phyloP scores from a whole-genome alignment of 2,888 invertebrate species.

The Dynastes hyllus region DNA sequence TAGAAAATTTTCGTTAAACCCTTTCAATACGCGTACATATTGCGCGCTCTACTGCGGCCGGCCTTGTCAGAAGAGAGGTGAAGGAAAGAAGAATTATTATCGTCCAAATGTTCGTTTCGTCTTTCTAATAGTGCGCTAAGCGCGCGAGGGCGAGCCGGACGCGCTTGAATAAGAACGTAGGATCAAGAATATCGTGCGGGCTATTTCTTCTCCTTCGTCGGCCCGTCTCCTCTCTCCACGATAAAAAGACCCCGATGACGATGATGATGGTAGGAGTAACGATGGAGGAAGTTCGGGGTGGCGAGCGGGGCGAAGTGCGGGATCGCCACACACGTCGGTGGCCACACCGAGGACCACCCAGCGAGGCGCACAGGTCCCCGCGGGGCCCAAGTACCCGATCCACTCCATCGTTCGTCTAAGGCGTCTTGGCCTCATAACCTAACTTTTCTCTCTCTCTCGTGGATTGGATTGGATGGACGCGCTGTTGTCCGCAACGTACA shows the following conservation, averaged over 20 bases:
- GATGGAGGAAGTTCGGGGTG: conserved; percentile 59
- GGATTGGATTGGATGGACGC: neutral
- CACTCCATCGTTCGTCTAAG: conserved; percentile 49
- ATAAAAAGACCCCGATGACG: conserved; percentile 47
- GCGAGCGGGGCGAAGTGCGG: conserved; percentile 55
- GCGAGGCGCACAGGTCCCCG: conserved; percentile 62
- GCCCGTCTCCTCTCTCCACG: conserved; percentile 32
- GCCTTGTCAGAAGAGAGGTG: neutral
- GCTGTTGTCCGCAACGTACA: conserved; percentile 9
- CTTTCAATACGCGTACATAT: no score
- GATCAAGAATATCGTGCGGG: conserved; percentile 32
- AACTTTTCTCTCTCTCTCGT: conserved; percentile 39
- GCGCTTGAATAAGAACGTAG: conserved; percentile 40
- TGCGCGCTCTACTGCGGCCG: no score
- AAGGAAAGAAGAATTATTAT: conserved; percentile 9
- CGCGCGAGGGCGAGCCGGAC: conserved; percentile 41
- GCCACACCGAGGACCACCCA: conserved; percentile 71
- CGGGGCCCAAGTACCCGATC: conserved; percentile 61
- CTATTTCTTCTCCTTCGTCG: conserved; percentile 33
- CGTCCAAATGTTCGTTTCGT: conserved; percentile 7
- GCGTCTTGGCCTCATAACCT: conserved; percentile 46
- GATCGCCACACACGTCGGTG: conserved; percentile 71
- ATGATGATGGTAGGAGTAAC: conserved; percentile 46
- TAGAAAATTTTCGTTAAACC: no score
- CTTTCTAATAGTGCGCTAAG: conserved; percentile 15